Conservation (phyloP, 2,797 vertebrate species). For the Varecia variegata region DNA sequence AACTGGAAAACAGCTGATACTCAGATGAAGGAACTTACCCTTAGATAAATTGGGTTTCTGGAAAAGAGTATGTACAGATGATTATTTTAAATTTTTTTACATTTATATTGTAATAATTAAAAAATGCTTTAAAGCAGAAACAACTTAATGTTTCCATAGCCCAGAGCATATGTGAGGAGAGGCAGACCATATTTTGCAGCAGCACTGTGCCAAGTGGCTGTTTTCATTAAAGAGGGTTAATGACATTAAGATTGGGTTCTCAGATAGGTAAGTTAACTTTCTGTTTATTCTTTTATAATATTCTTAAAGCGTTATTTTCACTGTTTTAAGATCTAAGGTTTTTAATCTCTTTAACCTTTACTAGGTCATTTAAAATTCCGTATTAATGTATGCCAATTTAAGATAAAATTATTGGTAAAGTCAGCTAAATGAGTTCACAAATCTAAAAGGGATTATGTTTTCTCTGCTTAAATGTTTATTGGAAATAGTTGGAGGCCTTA, state of each 20-base stretch:
- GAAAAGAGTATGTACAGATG: not conserved
- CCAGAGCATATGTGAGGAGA: conserved; percentile 39
- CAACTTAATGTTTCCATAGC: conserved; percentile 47
- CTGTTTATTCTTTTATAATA: not conserved
- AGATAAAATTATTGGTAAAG: not conserved
- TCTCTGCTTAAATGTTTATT: conserved; percentile 1
- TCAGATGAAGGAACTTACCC: not conserved
- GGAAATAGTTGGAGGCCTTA: not conserved
- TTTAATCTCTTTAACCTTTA: not conserved
- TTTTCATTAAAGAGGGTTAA: conserved; percentile 64
- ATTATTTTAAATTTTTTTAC: not conserved
- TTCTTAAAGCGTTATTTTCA: not conserved
- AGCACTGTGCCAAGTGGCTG: conserved; percentile 32
- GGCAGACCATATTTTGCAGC: conserved; percentile 36
- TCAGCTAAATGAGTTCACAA: not conserved
- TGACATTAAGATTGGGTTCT: conserved; percentile 56
- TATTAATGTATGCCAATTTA: not conserved
- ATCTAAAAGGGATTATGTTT: conserved; percentile 40
- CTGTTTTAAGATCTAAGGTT: not conserved
- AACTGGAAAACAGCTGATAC: not conserved
- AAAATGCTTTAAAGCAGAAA: conserved; percentile 60
- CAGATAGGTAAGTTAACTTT: conserved; percentile 54
- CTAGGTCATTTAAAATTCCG: not conserved
- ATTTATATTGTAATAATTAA: conserved; percentile 20
- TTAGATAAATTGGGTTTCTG: not conserved